Evolutionary conservation across 2,113 vertebrate genomes (phyloP).

Genomic region (Synchiropus splendidus): DNA sequence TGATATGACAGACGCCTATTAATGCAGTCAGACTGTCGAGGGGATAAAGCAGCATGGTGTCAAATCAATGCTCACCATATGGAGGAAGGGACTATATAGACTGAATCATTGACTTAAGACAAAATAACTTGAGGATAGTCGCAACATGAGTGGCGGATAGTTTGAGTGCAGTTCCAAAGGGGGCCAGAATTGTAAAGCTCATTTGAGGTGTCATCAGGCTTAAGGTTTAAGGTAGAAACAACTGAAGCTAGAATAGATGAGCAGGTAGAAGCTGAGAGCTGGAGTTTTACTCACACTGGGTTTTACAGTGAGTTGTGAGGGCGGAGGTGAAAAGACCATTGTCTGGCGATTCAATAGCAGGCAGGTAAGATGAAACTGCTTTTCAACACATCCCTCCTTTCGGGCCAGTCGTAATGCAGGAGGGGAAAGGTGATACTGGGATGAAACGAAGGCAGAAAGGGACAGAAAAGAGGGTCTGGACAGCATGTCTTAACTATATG

Average conservation of each 20-base stretch:
- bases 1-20: slow-evolving; percentile 23
- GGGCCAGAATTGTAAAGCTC: too few species aligned
- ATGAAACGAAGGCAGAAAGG: slow-evolving; percentile 10
- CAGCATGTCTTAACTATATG: slow-evolving; percentile 6
- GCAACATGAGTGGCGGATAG: too few species aligned
- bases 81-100: slow-evolving; percentile 8
- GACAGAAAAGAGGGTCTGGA: slow-evolving; percentile 2
- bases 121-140: too few species aligned
- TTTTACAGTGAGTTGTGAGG: slow-evolving; percentile 14
- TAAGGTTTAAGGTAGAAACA: too few species aligned
- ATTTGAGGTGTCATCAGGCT: too few species aligned
- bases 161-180: too few species aligned
- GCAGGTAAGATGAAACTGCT: slow-evolving; percentile 39
- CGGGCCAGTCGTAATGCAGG: slow-evolving; percentile 10
- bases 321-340: slow-evolving; percentile 35
- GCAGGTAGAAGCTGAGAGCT: not conserved
- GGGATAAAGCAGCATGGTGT: slow-evolving; percentile 29
- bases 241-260: too few species aligned
- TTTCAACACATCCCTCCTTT: slow-evolving; percentile 24
- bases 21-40: slow-evolving; percentile 39
- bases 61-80: slow-evolving; percentile 40
- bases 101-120: too few species aligned
- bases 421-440: slow-evolving; percentile 25
- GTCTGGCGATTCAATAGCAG: slow-evolving; percentile 33
- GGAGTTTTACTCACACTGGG: slow-evolving; percentile 20